Conservation (phyloP, 2,113 vertebrate genomes). For the Ifrita kowaldi region DNA sequence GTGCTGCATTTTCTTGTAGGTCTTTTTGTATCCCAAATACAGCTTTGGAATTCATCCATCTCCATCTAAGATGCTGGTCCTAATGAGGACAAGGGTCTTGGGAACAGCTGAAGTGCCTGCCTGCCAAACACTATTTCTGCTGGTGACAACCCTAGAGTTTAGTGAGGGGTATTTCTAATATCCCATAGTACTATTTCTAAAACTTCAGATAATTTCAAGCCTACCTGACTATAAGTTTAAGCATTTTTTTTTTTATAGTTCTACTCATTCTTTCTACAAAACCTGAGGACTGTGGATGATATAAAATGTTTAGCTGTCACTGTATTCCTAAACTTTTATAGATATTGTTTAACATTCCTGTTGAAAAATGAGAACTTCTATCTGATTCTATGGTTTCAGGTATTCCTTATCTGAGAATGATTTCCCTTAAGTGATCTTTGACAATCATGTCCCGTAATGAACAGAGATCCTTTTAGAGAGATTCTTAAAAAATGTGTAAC, state of each 20-base stretch:
- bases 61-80: not conserved
- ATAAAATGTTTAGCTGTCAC: not conserved
- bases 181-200: not conserved
- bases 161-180: not conserved
- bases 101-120: not conserved
- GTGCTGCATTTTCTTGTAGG: not conserved
- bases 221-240: not conserved
- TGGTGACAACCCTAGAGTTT: not conserved
- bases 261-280: not conserved
- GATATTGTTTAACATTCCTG: not conserved
- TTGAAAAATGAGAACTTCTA: not conserved
- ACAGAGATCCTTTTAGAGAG: not conserved
- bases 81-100: not conserved
- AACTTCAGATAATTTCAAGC: not conserved
- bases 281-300: not conserved
- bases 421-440: fast-evolving
- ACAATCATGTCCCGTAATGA: not conserved
- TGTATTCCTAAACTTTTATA: not conserved
- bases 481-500: not conserved
- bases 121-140: not conserved
- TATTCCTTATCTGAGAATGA: not conserved
- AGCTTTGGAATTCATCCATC: not conserved
- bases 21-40: not conserved
- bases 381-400: not conserved
- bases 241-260: not conserved